Base-by-base conservation (phyloP, 1,140 invertebrate genomes). In the Pygmarrhopalites habei region DNA sequence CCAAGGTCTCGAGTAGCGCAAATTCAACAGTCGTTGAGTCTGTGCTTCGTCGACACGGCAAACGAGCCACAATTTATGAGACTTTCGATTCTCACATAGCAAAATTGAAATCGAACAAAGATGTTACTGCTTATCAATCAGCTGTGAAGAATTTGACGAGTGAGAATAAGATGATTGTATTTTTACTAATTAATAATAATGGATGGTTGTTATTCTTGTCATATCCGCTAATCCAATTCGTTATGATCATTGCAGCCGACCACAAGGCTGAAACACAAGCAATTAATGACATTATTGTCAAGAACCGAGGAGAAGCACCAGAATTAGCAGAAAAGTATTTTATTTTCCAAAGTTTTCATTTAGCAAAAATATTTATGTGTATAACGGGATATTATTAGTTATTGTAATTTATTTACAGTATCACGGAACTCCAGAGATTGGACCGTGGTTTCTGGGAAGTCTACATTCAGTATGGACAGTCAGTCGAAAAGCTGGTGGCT, bases 401-500 rank as follows among this genome's bases (percentile, higher is more conserved):
- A 29, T 49, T 58, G 19, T 67, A 52, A n/a, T 58, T 70, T 58
- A 67, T 71, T 59, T 70, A 77, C 47, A 71, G 69, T 49, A 61
- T 71, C 12, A 62, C 53, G 2, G 69, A 71, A 59, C 49, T 71
- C 7, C 69, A 71, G 25, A 55, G 66, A 0, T 43, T 61, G 15
- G 69, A 71, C 49, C 63, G 78, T 68, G 66, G 73, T 1, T 68
- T 73, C 60, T 69, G 73, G 64, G 76, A 78, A 26, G 68, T 71
- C 53, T 67, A 76, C 28, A 56, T 70, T n/a, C 64, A 70, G 32
- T 76, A 85, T 64, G 74, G 75, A 17, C 68, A 81, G 2, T 79
- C 82, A 60, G 79, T 84, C 46, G 86, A 88, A 57, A 86, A 85
- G 72, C 73, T 87, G 28, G 80, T 87, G 12, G 77, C 80, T 14